Evolutionary conservation across 2,888 invertebrate genomes (phyloP), one percentile per base, ranked within the genome.

Genomic region (Spodoptera picta): DNA sequence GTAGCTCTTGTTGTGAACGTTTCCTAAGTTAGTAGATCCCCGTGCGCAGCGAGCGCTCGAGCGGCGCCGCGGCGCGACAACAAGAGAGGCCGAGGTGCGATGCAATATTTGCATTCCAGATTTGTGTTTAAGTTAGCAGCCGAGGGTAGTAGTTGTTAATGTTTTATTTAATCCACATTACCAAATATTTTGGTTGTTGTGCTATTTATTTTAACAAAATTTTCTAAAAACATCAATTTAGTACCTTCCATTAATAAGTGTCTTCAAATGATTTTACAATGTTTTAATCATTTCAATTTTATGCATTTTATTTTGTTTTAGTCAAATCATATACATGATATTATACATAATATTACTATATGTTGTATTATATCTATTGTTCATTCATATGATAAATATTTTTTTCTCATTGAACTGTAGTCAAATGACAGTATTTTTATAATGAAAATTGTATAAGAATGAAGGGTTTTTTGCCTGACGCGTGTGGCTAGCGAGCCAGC

Each of bases 341-440:
- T 91, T 93, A 92, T 91, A 90, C 87, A 86, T 90, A 85, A 87
- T 89, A 88, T 84, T 87, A 83, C 74, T 83, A 83, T 90, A 84
- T 87, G 90, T 92, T 92, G 87, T 92, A 90, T 88, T 90, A 83
- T 92, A 91, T 92, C 79, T 91, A 92, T 92, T 90, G 90, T 92
- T 94, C 90, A 89, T 91, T 91, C 85, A 87, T 90, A 90, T 90
- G 79, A 87, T 90, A 89, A 89, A 87, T 91, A 88, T 92, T 91
- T 85, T 91, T 93, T 91, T 93, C 90, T 93, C 91, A 92, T 88
- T 89, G 91, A 95, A 93, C 92, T 93, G 93, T 95, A 95, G 95
- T 95, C 95, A 95, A 95, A 95, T 95, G 93, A 93, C 95, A 95
- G 95, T 95, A 95, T 95, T 95, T 95, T 95, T 95, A 83, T 95